phyloP scores from a whole-genome alignment of 1,140 invertebrate genomes.

The Physella acuta region DNA sequence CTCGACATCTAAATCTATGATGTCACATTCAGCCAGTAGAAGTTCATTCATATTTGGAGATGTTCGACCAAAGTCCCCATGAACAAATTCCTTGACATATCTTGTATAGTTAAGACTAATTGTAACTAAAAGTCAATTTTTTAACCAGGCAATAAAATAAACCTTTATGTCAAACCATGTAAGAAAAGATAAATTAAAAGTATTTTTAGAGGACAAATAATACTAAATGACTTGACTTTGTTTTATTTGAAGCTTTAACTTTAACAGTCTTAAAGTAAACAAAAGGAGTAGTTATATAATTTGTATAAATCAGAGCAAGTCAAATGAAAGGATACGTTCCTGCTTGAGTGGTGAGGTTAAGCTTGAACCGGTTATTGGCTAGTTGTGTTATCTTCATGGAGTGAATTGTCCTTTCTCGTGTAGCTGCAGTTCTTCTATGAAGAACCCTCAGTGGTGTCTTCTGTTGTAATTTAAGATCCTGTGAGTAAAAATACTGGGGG shows the following conservation, averaged over 20 bases:
- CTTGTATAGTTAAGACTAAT: slow-evolving; percentile 40
- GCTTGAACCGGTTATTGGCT: slow-evolving; percentile 52
- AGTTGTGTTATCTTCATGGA: slow-evolving; percentile 35
- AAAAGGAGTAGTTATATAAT: too few species aligned
- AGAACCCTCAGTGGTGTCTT: slow-evolving; percentile 54
- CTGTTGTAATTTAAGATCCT: slow-evolving; percentile 48
- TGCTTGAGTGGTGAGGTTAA: slow-evolving; percentile 82
- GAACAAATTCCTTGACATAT: slow-evolving; percentile 96
- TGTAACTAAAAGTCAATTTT: neutral
- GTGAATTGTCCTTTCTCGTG: slow-evolving; percentile 44
- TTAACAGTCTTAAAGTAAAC: too few species aligned
- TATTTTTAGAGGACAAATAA: neutral
- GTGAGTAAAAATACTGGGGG: too few species aligned
- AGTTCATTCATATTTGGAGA: slow-evolving; percentile 70
- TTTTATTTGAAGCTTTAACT: too few species aligned
- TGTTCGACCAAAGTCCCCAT: slow-evolving; percentile 90
- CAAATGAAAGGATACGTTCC: slow-evolving; percentile 73
- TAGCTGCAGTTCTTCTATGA: slow-evolving; percentile 49
- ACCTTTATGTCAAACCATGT: neutral
- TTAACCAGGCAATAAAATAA: neutral
- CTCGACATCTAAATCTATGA: slow-evolving; percentile 74
- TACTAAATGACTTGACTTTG: too few species aligned
- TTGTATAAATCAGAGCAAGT: too few species aligned
- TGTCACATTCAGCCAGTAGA: slow-evolving; percentile 67
- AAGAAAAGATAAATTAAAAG: neutral